These are phyloP conservation scores for Gavialis gangeticus DNA, from an alignment of 2,113 vertebrate genomes.

Conservation along the genomic window DNA sequence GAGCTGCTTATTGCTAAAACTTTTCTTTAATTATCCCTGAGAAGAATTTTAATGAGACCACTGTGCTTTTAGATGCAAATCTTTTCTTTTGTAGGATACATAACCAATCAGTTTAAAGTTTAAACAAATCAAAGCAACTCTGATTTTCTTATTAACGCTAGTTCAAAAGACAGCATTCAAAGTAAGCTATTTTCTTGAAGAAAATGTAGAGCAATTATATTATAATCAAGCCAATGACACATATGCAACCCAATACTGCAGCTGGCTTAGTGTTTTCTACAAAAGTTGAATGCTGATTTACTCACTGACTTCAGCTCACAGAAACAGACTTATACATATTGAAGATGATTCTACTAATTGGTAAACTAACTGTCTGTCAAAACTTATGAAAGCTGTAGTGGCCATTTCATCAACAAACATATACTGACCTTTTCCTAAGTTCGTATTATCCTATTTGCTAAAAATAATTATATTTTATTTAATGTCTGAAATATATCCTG, in stretches of 20 bases:
- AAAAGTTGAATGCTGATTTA: too few species aligned
- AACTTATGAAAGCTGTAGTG: neutral
- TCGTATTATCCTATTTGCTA: neutral
- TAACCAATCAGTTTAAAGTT: neutral
- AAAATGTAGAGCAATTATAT: neutral
- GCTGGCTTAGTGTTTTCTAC: neutral
- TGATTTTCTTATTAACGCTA: neutral
- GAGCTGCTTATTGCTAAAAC: conserved; percentile 69
- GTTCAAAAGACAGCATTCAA: neutral
- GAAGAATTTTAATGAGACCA: conserved; percentile 82
- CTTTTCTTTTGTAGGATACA: conserved; percentile 21
- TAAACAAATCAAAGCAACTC: neutral
- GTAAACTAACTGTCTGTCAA: neutral
- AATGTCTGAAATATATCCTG: neutral
- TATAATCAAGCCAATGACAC: conserved; percentile 16
- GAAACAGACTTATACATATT: neutral
- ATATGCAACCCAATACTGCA: neutral
- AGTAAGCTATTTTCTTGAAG: neutral
- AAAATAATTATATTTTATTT: neutral
- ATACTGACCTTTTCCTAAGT: neutral
- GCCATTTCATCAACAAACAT: neutral
- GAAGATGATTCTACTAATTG: neutral
- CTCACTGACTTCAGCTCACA: neutral
- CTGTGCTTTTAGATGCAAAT: conserved; percentile 83
- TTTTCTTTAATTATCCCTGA: conserved; percentile 68